Percentiles rank a stretch among this genome's conserved stretches.
Conservation (phyloP, 2,113 vertebrate species). For the Gallinago media region DNA sequence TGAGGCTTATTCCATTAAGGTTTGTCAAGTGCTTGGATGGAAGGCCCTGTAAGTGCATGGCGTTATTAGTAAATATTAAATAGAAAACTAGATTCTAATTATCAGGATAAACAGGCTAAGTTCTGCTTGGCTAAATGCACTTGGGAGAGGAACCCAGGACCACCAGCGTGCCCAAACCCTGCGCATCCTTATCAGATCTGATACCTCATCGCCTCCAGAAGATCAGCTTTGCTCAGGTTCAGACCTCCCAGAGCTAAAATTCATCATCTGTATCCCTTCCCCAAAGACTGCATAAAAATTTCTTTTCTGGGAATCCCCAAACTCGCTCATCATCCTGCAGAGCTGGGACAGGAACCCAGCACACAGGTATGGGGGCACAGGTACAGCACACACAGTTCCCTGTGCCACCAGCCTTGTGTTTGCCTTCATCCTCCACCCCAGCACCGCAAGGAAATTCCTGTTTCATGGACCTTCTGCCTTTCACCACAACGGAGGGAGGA, state of each 20-base stretch:
- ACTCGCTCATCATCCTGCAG: background rate
- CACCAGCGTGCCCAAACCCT: rapidly evolving
- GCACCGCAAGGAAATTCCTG: background rate
- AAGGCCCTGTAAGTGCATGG: slow-evolving; percentile 49
- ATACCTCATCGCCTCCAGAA: background rate
- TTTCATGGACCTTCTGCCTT: background rate
- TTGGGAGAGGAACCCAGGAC: background rate
- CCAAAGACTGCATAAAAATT: background rate
- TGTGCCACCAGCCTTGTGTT: background rate
- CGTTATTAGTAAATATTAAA: slow-evolving; percentile 64
- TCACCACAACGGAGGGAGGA: background rate
- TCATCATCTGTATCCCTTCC: background rate
- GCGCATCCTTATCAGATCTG: background rate
- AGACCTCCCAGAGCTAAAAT: background rate
- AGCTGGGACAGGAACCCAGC: background rate
- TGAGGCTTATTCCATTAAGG: slow-evolving; percentile 69
- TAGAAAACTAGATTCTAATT: slow-evolving; percentile 59
- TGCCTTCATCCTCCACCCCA: background rate
- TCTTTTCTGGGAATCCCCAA: background rate
- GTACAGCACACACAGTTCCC: too few relatives aligned
- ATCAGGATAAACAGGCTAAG: slow-evolving; percentile 60
- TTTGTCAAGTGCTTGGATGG: slow-evolving; percentile 65
- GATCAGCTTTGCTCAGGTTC: background rate
- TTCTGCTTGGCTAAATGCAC: slow-evolving; percentile 47
- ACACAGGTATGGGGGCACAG: rapidly evolving